Percentiles rank a stretch among this genome's conserved stretches.
phyloP scores from a whole-genome alignment of 2,797 vertebrate species.

The Gobionotothen gibberifrons region DNA sequence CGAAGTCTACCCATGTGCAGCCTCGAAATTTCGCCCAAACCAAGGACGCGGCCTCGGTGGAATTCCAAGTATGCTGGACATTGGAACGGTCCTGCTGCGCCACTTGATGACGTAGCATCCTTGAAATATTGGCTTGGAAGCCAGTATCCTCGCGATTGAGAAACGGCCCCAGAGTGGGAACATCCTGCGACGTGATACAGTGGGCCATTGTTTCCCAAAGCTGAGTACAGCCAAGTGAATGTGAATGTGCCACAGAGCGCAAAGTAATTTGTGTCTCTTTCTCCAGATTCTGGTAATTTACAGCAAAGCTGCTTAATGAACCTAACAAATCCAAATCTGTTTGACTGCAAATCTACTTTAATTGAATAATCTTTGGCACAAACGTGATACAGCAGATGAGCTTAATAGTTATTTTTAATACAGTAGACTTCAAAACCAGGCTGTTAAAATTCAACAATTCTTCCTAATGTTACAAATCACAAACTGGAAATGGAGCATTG shows the following conservation, averaged over 20 bases:
- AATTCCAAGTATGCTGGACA: no score
- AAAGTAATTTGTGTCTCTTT: constrained; percentile 19
- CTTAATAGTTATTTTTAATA: constrained; percentile 13
- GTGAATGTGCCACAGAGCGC: constrained; percentile 17
- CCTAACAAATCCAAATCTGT: constrained; percentile 35
- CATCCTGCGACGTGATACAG: constrained; percentile 27
- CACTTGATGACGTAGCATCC: no score
- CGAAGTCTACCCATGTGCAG: no score
- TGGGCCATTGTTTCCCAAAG: constrained; percentile 34
- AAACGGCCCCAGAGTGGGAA: neutral
- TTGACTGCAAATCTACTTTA: constrained; percentile 30
- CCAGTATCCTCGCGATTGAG: no score
- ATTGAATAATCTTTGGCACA: constrained; percentile 32
- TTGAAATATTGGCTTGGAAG: no score
- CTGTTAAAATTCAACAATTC: constrained; percentile 5
- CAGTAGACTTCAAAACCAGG: constrained; percentile 17
- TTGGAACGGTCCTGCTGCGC: no score
- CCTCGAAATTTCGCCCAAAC: no score
- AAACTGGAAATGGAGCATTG: constrained; percentile 15
- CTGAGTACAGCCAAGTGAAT: constrained; percentile 16
- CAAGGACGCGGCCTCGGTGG: no score
- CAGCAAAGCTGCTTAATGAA: constrained; percentile 39
- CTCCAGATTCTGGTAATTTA: constrained; percentile 35
- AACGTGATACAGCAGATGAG: constrained; percentile 31
- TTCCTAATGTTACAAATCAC: constrained; percentile 2